Evolutionary conservation across 2,113 vertebrate genomes (phyloP).

Genomic region (Gymnarchus niloticus): DNA sequence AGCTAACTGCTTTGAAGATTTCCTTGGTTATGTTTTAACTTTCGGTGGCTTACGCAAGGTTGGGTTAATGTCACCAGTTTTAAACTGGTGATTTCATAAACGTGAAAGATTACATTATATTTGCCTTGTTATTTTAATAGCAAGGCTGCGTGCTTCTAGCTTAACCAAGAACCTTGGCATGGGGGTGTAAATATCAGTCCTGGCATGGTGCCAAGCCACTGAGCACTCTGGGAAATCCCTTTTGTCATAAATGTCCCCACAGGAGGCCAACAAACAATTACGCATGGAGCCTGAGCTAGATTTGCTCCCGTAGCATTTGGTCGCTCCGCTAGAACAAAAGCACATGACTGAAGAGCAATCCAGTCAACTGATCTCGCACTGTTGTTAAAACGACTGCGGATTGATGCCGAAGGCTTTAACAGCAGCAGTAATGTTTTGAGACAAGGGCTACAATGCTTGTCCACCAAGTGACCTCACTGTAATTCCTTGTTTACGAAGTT

Average conservation of each 20-base stretch:
- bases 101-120: background rate
- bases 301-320: background rate
- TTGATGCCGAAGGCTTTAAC: too few relatives aligned
- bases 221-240: slow-evolving; percentile 1
- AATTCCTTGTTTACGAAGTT: too few relatives aligned
- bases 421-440: too few relatives aligned
- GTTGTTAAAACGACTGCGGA: too few relatives aligned
- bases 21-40: background rate
- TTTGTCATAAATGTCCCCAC: background rate
- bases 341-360: background rate
- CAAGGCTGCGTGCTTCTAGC: background rate
- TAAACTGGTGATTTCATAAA: background rate
- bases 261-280: background rate
- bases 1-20: background rate
- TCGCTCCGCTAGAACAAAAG: background rate
- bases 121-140: background rate
- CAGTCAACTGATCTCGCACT: background rate
- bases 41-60: background rate
- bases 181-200: background rate
- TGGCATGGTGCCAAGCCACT: background rate
- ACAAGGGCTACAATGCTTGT: too few relatives aligned
- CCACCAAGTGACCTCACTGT: too few relatives aligned
- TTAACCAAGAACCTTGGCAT: background rate
- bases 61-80: background rate
- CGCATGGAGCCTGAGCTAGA: background rate